Evolutionary conservation across 30 jellyfish, hydroid and myxozoan species (phyloP).

Genomic region (Hydra vulgaris): DNA sequence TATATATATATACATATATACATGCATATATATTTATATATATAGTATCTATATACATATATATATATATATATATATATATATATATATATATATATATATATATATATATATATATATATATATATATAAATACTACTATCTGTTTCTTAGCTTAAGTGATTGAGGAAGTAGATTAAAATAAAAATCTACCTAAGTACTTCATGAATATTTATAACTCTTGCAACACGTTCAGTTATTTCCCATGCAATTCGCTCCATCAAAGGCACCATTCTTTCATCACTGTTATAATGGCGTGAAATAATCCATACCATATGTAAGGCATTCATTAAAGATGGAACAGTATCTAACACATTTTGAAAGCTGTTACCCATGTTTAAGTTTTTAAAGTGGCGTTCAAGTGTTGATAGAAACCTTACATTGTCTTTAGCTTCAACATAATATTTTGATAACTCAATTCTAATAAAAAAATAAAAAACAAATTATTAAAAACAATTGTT

Average conservation of each 20-base stretch:
- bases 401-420: slow-evolving; percentile 83
- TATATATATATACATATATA: too few relatives aligned
- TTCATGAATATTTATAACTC: slow-evolving; percentile 66
- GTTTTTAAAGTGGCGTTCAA: slow-evolving; percentile 87
- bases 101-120: too few relatives aligned
- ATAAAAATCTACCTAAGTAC: slow-evolving; percentile 41
- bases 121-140: too few relatives aligned
- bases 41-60: too few relatives aligned
- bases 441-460: slow-evolving; percentile 75
- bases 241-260: slow-evolving; percentile 98
- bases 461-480: slow-evolving; percentile 3
- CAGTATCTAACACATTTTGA: slow-evolving; percentile 80
- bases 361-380: slow-evolving; percentile 86
- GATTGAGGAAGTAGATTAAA: too few relatives aligned
- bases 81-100: too few relatives aligned
- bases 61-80: too few relatives aligned
- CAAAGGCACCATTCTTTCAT: slow-evolving; percentile 96
- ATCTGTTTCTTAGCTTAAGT: too few relatives aligned
- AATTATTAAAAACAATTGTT: neutral
- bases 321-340: slow-evolving; percentile 92
- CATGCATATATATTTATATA: too few relatives aligned
- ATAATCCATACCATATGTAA: slow-evolving; percentile 96
- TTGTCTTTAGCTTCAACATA: slow-evolving; percentile 92
- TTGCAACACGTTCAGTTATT: slow-evolving; percentile 76
- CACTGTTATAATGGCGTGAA: slow-evolving; percentile 93